phyloP scores from a whole-genome alignment of 2,888 invertebrate genomes.

The Dasypolia templi region DNA sequence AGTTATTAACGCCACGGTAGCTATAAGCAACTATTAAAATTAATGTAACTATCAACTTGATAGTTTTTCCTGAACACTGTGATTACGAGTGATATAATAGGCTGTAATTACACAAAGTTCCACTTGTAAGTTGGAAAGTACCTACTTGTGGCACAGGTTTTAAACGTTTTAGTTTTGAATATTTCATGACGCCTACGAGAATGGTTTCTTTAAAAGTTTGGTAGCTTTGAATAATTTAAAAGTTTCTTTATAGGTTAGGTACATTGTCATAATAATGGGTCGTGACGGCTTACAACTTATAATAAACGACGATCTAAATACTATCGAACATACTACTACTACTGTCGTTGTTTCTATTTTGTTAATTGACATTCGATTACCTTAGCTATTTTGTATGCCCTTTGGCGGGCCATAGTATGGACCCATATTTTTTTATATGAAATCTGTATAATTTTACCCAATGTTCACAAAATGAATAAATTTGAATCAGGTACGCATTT shows the following conservation, averaged over 20 bases:
- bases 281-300: background rate
- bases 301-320: constrained; percentile 7
- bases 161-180: constrained; percentile 24
- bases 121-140: constrained; percentile 13
- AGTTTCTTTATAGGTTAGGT: constrained; percentile 18
- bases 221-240: constrained; percentile 26
- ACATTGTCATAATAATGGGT: constrained; percentile 6
- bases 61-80: constrained; percentile 3
- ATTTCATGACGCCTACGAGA: constrained; percentile 24
- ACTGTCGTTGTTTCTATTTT: no score
- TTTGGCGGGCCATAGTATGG: no score
- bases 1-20: constrained; percentile 25
- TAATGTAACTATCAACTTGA: background rate
- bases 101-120: constrained; percentile 19
- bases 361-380: no score
- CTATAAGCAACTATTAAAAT: constrained; percentile 6
- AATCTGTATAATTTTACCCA: no score
- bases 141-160: constrained; percentile 13
- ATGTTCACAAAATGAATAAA: no score
- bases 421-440: no score
- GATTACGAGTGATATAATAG: constrained; percentile 12
- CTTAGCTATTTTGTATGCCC: no score
- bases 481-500: background rate
- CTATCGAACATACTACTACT: no score
- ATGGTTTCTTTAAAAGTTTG: constrained; percentile 31